Conservation (phyloP, 2,113 vertebrate genomes). For the Paradoxurus hermaphroditus region DNA sequence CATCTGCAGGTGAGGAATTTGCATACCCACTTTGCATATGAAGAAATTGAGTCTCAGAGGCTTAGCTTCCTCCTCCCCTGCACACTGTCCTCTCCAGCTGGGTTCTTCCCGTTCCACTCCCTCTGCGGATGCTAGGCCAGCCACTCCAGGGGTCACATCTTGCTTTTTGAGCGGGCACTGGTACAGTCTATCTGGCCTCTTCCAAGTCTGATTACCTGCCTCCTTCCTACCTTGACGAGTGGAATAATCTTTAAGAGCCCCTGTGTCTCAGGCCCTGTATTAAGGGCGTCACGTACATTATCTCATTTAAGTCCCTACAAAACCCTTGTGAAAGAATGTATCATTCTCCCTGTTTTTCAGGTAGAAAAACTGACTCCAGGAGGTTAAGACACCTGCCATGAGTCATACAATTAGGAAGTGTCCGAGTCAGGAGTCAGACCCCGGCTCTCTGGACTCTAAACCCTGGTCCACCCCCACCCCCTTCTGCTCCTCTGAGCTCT, state of each 20-base stretch:
- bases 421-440: background rate
- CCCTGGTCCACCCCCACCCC: rapidly evolving
- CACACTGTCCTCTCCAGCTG: too few relatives aligned
- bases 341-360: background rate
- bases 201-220: background rate
- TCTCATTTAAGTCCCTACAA: background rate
- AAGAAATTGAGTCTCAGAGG: background rate
- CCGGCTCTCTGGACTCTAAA: background rate
- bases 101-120: background rate
- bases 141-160: background rate
- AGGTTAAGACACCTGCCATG: background rate
- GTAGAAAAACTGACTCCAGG: background rate
- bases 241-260: background rate
- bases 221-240: background rate
- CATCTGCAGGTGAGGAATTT: background rate
- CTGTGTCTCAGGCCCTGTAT: too few relatives aligned
- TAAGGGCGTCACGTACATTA: background rate
- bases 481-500: background rate
- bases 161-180: background rate
- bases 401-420: background rate
- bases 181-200: background rate
- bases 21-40: background rate
- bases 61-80: background rate
- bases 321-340: background rate
- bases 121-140: background rate